Percentiles rank a stretch among this genome's conserved stretches.
These are phyloP conservation scores for Ceratina calcarata DNA, from an alignment of 1,140 invertebrate species.

Conservation along the genomic window DNA sequence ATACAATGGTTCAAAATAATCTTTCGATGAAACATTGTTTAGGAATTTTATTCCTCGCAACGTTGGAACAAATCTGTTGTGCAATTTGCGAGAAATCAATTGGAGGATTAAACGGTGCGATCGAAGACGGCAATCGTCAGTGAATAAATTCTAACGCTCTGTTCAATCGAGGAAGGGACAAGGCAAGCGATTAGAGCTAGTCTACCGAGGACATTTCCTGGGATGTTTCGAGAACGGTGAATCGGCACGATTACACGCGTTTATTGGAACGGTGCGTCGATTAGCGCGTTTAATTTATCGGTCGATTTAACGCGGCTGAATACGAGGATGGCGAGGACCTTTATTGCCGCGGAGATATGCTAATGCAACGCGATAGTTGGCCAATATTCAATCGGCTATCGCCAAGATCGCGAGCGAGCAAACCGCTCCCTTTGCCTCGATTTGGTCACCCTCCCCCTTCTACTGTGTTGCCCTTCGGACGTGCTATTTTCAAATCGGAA, in stretches of 20 bases:
- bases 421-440: background rate
- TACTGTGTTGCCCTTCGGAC: background rate
- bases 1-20: too few species aligned
- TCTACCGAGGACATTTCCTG: slow-evolving; percentile 16
- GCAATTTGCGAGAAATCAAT: too few species aligned
- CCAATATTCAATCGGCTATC: slow-evolving; percentile 26
- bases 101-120: background rate
- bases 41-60: too few species aligned
- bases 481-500: background rate
- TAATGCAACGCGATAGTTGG: slow-evolving; percentile 59
- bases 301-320: slow-evolving; percentile 41
- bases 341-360: slow-evolving; percentile 57
- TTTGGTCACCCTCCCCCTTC: slow-evolving; percentile 1
- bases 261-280: slow-evolving; percentile 55
- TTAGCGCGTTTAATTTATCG: slow-evolving; percentile 64
- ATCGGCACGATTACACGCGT: slow-evolving; percentile 56
- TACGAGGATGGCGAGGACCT: slow-evolving; percentile 37
- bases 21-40: too few species aligned
- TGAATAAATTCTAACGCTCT: too few species aligned
- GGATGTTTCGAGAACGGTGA: background rate
- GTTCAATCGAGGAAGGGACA: too few species aligned
- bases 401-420: slow-evolving; percentile 16
- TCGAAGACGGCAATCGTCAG: background rate
- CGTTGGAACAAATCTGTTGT: too few species aligned
- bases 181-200: background rate